Conservation (phyloP, 2,888 invertebrate species). For the Calephelis perditalis region DNA sequence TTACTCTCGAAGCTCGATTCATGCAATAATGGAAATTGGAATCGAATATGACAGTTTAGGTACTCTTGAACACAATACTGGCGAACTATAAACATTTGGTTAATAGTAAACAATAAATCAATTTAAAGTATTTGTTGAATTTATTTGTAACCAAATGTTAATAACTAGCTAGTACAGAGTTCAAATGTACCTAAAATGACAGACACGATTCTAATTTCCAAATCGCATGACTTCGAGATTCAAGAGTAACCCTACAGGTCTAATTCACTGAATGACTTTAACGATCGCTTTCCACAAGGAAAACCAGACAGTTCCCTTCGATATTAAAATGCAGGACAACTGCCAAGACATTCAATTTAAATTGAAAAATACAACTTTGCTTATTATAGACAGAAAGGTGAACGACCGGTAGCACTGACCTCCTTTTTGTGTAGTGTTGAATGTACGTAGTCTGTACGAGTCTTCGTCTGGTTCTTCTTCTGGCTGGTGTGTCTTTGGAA, state of each 20-base stretch:
- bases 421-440: slow-evolving; percentile 95
- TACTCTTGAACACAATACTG: no score
- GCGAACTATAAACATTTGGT: no score
- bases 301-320: slow-evolving; percentile 22
- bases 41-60: no score
- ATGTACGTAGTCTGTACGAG: slow-evolving; percentile 93
- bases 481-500: slow-evolving; percentile 69
- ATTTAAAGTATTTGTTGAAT: no score
- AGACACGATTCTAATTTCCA: no score
- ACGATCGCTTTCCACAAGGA: slow-evolving; percentile 38
- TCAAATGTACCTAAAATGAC: no score
- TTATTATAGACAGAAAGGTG: slow-evolving; percentile 53
- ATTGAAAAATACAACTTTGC: slow-evolving; percentile 50
- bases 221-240: no score
- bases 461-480: slow-evolving; percentile 88
- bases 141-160: no score
- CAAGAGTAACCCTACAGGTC: slow-evolving; percentile 25
- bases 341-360: slow-evolving; percentile 59
- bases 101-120: no score
- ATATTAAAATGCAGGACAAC: slow-evolving; percentile 39
- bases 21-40: no score
- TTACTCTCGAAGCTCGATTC: no score
- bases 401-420: slow-evolving; percentile 75
- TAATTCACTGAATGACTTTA: slow-evolving; percentile 55
- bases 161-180: no score